Evolutionary conservation across 2,888 invertebrate species (phyloP).

Genomic region (Pseudeuparius sepicola): DNA sequence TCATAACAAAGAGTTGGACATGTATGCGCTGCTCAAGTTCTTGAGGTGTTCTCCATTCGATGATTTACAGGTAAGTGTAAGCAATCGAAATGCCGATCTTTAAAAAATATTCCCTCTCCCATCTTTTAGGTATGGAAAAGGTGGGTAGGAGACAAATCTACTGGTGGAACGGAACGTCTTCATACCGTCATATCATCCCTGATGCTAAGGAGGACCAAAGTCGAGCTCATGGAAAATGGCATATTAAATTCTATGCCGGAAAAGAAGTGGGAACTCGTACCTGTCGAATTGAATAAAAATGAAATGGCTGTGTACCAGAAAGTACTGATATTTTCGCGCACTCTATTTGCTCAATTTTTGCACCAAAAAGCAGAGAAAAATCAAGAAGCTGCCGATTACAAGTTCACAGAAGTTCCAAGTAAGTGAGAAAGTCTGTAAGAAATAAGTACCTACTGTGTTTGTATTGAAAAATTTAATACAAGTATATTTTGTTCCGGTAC

Average conservation of each 20-base stretch:
- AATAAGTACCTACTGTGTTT: too few relatives aligned
- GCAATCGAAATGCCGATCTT: too few relatives aligned
- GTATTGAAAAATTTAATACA: too few relatives aligned
- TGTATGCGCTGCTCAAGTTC: constrained; percentile 74
- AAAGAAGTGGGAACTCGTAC: constrained; percentile 45
- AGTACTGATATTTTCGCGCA: constrained; percentile 59
- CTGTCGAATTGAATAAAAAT: constrained; percentile 54
- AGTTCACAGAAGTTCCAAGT: constrained; percentile 11
- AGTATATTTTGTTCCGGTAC: too few relatives aligned
- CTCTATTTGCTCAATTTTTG: constrained; percentile 66
- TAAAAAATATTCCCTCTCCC: too few relatives aligned
- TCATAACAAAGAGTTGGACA: constrained; percentile 83
- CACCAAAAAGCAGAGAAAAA: constrained; percentile 64
- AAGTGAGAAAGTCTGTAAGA: too few relatives aligned
- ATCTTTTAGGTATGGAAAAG: constrained; percentile 74
- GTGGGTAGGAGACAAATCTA: constrained; percentile 79
- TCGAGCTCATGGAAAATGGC: constrained; percentile 58
- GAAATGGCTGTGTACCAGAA: constrained; percentile 74
- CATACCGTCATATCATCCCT: constrained; percentile 75
- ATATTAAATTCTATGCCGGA: constrained; percentile 52
- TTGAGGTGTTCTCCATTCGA: constrained; percentile 81
- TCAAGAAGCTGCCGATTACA: constrained; percentile 28
- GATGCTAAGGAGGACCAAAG: constrained; percentile 81
- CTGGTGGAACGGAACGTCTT: constrained; percentile 71
- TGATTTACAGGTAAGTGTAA: constrained; percentile 59